These are phyloP conservation scores for Odontamblyopus lacepedii DNA, from an alignment of 2,797 vertebrate genomes.

Conservation along the genomic window DNA sequence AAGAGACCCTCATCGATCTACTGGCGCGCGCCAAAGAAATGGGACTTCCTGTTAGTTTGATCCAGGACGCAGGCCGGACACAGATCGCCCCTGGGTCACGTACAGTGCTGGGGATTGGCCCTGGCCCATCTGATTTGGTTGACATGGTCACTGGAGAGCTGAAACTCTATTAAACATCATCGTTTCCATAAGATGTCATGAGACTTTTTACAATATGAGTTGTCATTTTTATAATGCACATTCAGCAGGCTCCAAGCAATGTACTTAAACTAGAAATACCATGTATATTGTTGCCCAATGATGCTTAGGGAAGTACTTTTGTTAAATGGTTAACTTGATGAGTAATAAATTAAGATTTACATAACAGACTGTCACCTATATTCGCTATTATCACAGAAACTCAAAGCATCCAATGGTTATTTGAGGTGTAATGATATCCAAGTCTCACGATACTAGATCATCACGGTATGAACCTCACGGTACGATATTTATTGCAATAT, in stretches of 20 bases:
- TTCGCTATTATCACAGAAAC: neutral
- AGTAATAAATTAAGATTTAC: neutral
- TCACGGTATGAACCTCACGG: no score
- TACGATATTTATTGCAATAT: no score
- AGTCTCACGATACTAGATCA: no score
- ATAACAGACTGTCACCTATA: neutral
- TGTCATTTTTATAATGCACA: neutral
- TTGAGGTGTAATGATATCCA: no score
- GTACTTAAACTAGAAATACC: neutral
- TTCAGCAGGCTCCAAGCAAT: neutral
- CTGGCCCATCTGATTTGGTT: slow-evolving; percentile 86
- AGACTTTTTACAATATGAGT: neutral
- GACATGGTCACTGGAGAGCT: slow-evolving; percentile 91
- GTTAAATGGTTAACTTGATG: neutral
- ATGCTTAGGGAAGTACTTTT: neutral
- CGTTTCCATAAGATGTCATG: neutral
- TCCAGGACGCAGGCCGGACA: slow-evolving; percentile 95
- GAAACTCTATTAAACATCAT: slow-evolving; percentile 84
- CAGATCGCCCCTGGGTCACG: slow-evolving; percentile 93
- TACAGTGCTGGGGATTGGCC: slow-evolving; percentile 92
- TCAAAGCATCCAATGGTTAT: neutral
- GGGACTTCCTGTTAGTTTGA: slow-evolving; percentile 89
- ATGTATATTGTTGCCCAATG: neutral
- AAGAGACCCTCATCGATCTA: slow-evolving; percentile 85
- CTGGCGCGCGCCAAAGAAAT: slow-evolving; percentile 82